Percentiles rank a stretch among this genome's conserved stretches.
phyloP scores from a whole-genome alignment of 2,113 vertebrate species.

The Marmota flaviventris region DNA sequence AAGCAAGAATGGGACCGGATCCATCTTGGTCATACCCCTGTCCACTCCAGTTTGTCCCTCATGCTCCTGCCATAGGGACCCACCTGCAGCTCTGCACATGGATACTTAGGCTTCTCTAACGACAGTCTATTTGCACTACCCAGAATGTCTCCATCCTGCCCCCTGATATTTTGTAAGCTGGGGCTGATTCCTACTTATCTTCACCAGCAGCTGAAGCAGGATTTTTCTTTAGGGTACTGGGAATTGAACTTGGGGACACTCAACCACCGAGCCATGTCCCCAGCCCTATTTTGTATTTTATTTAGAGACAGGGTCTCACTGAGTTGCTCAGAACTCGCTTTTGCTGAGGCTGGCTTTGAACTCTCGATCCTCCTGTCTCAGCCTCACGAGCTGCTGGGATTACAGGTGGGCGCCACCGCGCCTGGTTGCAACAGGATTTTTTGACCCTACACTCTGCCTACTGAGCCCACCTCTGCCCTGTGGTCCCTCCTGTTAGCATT shows the following conservation, averaged over 20 bases:
- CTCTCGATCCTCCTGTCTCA: too few relatives aligned
- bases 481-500: too few relatives aligned
- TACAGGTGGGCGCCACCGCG: too few relatives aligned
- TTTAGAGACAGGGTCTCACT: too few relatives aligned
- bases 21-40: fast-evolving
- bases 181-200: not conserved
- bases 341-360: too few relatives aligned
- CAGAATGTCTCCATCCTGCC: too few relatives aligned
- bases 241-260: too few relatives aligned
- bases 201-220: not conserved
- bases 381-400: too few relatives aligned
- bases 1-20: not conserved
- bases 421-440: not conserved
- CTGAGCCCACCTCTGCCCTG: not conserved
- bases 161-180: not conserved
- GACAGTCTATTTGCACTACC: not conserved
- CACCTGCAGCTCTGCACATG: fast-evolving
- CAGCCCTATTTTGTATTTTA: too few relatives aligned
- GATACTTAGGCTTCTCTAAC: fast-evolving
- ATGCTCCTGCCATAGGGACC: not conserved
- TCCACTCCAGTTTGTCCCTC: not conserved
- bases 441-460: not conserved
- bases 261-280: too few relatives aligned
- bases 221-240: not conserved
- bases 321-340: too few relatives aligned